Evolutionary conservation across 1,140 invertebrate species (phyloP).

Genomic region (Magallana ariakensis): DNA sequence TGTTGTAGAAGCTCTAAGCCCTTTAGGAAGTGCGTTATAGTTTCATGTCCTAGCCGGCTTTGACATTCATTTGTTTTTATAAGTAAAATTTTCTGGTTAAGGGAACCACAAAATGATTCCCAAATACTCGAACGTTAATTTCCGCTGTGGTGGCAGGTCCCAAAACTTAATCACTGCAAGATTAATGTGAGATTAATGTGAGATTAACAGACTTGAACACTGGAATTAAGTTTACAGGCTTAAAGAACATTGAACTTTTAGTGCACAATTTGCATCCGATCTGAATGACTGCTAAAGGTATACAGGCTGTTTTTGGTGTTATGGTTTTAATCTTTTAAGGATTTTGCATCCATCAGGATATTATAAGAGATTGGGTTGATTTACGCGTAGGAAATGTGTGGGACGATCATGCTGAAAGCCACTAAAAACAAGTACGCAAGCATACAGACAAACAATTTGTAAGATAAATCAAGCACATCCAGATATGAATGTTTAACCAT

Average conservation of each 20-base stretch:
- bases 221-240: constrained; percentile 25
- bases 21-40: too few relatives aligned
- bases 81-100: neutral
- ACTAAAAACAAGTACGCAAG: neutral
- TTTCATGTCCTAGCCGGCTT: neutral
- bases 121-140: neutral
- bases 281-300: constrained; percentile 1
- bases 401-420: constrained; percentile 14
- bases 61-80: neutral
- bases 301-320: neutral
- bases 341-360: constrained; percentile 3
- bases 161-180: neutral
- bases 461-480: constrained; percentile 34
- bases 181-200: constrained; percentile 17
- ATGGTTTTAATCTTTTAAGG: neutral
- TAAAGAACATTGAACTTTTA: constrained; percentile 28
- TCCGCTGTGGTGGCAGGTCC: neutral
- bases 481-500: constrained; percentile 2
- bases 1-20: too few relatives aligned
- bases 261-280: constrained; percentile 24
- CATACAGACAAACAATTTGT: constrained; percentile 23
- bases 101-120: neutral
- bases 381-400: constrained; percentile 28
- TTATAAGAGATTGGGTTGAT: constrained; percentile 9
- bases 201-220: constrained; percentile 3